These are phyloP conservation scores for Sarcophaga subvicina DNA, from an alignment of 2,888 invertebrate species.

Conservation along the genomic window DNA sequence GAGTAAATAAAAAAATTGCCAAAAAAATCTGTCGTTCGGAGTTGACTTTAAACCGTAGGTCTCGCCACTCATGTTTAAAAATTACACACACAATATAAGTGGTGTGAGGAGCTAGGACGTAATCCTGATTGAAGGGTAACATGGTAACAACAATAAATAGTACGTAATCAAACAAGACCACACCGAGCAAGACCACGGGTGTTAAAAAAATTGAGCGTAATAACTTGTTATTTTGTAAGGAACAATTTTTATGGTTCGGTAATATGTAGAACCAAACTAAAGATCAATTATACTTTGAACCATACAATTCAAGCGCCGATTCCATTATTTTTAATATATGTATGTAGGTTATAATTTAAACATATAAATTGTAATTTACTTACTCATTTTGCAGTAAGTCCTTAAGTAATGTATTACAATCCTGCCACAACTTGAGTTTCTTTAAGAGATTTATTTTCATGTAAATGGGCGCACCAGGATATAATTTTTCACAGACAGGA, in stretches of 20 bases:
- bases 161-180: too few relatives aligned
- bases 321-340: background rate
- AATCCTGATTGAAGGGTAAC: too few relatives aligned
- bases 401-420: constrained; percentile 89
- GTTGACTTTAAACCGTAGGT: too few relatives aligned
- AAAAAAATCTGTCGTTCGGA: too few relatives aligned
- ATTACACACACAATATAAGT: too few relatives aligned
- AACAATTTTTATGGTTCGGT: too few relatives aligned
- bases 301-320: background rate
- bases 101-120: too few relatives aligned
- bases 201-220: background rate
- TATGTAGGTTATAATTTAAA: background rate
- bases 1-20: too few relatives aligned
- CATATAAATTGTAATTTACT: constrained; percentile 71
- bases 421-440: constrained; percentile 88
- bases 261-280: background rate
- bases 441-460: constrained; percentile 89
- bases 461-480: constrained; percentile 86
- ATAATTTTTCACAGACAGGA: constrained; percentile 86
- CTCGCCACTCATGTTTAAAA: too few relatives aligned
- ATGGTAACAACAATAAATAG: too few relatives aligned
- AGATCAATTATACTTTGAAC: background rate
- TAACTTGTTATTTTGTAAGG: background rate
- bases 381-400: constrained; percentile 89
- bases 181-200: too few relatives aligned